Evolutionary conservation across 1,140 invertebrate species (phyloP), one percentile per base, ranked within the genome.

Genomic region (Polyergus mexicanus): DNA sequence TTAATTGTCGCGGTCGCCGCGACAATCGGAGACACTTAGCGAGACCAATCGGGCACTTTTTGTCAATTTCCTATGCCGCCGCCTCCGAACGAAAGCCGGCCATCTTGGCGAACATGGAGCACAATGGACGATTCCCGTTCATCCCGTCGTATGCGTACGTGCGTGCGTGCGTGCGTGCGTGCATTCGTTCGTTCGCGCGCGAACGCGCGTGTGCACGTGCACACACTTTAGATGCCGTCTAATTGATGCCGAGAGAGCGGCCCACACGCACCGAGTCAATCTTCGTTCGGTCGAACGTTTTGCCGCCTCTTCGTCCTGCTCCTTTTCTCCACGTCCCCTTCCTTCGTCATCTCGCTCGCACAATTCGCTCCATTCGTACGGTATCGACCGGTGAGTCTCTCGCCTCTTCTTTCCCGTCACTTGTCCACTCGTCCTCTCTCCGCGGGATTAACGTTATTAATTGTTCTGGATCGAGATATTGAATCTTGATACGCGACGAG

Each of bases 251-350:
- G 72, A 51, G 85, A 85, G 92, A 87, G 60, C 88, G 84, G 90
- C 91, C 92, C 92, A 91, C 91, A 93, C 91, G 90, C 89, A 92
- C 89, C 77, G 89, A 92, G 88, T 89, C 87, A 89, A 89, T 92
- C 91, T 91, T 92, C 91, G 81, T 88, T 84, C 89, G 76, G 84
- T 76, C 85, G 62, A 65, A 88, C 88, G 89, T 88, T 90, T 88
- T 83, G 89, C 88, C 85, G 81, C 87, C 77, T 88, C 77, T 38
- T 80, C 62, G 60, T 84, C 71, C 28, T 78, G 71, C 51, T 71
- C 66, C 63, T 74, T 74, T 88, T 74, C 66, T 84, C 60, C 41
- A 54, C 58, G 22, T 62, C 35, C 69, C 62, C 13, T 71, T 72
- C 16, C 32, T 28, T 32, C 51, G 41, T 51, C 62, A 19, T 28